Evolutionary conservation across 2,113 vertebrate species (phyloP).

Genomic region (Amblyopsis rosae): DNA sequence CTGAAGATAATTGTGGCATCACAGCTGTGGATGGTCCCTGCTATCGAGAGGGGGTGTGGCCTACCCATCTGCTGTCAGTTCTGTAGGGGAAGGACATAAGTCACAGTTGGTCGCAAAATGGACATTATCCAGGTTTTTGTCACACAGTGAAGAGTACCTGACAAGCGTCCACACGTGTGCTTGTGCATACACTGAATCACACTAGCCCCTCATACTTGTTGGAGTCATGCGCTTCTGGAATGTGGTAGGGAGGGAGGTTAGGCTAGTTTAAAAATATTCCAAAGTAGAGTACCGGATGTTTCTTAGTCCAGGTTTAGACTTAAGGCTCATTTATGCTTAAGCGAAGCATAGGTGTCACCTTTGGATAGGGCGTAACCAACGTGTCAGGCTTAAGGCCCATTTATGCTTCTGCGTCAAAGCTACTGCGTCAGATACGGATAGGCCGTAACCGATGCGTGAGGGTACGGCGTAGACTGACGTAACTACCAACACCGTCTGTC

Average conservation of each 20-base stretch:
- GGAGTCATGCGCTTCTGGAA: conserved; percentile 39
- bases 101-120: conserved; percentile 28
- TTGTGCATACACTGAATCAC: background rate
- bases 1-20: conserved; percentile 11
- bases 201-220: conserved; percentile 11
- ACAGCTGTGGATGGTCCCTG: conserved; percentile 44
- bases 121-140: conserved; percentile 9
- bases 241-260: conserved; percentile 43
- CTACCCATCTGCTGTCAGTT: conserved; percentile 27
- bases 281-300: conserved; percentile 35
- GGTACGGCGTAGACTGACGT: too few species aligned
- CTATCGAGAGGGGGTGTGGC: conserved; percentile 36
- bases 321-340: too few species aligned
- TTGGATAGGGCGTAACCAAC: too few species aligned
- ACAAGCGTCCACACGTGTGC: conserved; percentile 5
- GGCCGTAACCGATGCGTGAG: too few species aligned
- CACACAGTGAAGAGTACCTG: conserved; percentile 26
- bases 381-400: too few species aligned
- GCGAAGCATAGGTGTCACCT: too few species aligned
- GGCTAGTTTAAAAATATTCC: conserved; percentile 67
- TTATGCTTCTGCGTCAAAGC: too few species aligned
- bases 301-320: conserved; percentile 18
- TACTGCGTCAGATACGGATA: too few species aligned
- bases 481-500: too few species aligned
- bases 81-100: conserved; percentile 19